These are phyloP conservation scores for Hydractinia symbiolongicarpus DNA, from an alignment of 30 jellyfish, hydroid and myxozoan genomes.

Conservation along the genomic window DNA sequence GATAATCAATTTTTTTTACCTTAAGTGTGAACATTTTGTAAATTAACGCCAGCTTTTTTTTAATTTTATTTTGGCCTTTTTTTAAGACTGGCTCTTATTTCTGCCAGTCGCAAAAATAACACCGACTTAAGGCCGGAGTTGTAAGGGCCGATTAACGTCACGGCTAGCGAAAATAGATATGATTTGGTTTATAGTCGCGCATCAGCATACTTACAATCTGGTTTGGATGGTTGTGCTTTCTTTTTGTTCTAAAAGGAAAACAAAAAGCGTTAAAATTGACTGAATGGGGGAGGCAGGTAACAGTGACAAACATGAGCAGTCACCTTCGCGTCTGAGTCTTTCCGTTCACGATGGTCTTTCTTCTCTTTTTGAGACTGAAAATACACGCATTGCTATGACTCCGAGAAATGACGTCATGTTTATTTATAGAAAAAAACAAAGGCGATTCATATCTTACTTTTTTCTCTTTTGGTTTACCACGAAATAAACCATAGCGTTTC, in stretches of 20 bases:
- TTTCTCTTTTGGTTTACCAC: slow-evolving; percentile 17
- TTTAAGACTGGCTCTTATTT: too few species aligned
- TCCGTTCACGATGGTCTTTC: slow-evolving; percentile 16
- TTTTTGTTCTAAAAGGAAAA: neutral
- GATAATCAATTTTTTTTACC: too few species aligned
- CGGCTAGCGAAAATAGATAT: neutral
- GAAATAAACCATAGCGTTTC: slow-evolving; percentile 1
- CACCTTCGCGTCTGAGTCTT: slow-evolving; percentile 33
- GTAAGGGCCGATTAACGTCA: neutral
- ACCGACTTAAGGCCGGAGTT: neutral
- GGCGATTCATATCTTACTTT: neutral
- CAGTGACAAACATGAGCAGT: neutral
- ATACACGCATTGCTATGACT: neutral
- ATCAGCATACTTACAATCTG: slow-evolving; percentile 19
- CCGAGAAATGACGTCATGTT: neutral
- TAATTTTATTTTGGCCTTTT: too few species aligned
- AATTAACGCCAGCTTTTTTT: too few species aligned
- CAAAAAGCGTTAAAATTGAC: neutral
- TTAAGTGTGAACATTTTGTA: too few species aligned
- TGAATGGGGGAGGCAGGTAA: neutral
- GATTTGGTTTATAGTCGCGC: neutral
- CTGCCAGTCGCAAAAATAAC: too few species aligned
- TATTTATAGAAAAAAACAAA: neutral
- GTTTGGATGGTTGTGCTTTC: neutral
- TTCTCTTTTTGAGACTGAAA: slow-evolving; percentile 17